Percentiles rank a stretch among this genome's conserved stretches.
Evolutionary conservation across 2,888 invertebrate genomes (phyloP).

Genomic region (Polia nebulosa): DNA sequence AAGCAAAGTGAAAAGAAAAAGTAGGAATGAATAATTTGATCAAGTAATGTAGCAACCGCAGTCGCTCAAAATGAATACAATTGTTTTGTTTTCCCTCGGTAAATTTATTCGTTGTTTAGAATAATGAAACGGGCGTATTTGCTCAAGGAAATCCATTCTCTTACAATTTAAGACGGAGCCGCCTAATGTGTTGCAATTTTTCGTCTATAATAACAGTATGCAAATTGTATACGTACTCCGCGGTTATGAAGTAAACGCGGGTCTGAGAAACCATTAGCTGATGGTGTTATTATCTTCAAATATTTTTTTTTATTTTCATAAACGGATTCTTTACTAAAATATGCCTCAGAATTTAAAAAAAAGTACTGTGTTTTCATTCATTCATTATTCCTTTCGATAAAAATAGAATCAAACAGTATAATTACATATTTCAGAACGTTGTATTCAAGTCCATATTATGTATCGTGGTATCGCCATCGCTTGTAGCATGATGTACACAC

Average conservation of each 20-base stretch:
- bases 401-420: conserved; percentile 2
- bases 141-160: conserved; percentile 87
- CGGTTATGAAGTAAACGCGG: conserved; percentile 52
- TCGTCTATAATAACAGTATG: conserved; percentile 84
- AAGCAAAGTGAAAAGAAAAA: conserved; percentile 70
- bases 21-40: conserved; percentile 85
- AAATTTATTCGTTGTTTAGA: conserved; percentile 90
- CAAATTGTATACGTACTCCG: conserved; percentile 73
- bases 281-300: conserved; percentile 44
- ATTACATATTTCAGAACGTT: not conserved
- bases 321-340: conserved; percentile 5
- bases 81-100: conserved; percentile 89
- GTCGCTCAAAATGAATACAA: conserved; percentile 88
- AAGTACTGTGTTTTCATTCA: not conserved
- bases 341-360: not conserved
- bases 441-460: conserved; percentile 21
- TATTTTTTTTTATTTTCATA: conserved; percentile 19
- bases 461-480: conserved; percentile 64
- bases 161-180: conserved; percentile 86
- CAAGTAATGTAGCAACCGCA: conserved; percentile 87
- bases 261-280: conserved; percentile 50
- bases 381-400: not conserved
- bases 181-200: conserved; percentile 88
- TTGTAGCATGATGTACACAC: conserved; percentile 68
- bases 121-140: conserved; percentile 89